A percentile compares a stretch with the other conserved stretches of the same genome.
Conservation (phyloP, 1,140 invertebrate species). For the Triops cancriformis region DNA sequence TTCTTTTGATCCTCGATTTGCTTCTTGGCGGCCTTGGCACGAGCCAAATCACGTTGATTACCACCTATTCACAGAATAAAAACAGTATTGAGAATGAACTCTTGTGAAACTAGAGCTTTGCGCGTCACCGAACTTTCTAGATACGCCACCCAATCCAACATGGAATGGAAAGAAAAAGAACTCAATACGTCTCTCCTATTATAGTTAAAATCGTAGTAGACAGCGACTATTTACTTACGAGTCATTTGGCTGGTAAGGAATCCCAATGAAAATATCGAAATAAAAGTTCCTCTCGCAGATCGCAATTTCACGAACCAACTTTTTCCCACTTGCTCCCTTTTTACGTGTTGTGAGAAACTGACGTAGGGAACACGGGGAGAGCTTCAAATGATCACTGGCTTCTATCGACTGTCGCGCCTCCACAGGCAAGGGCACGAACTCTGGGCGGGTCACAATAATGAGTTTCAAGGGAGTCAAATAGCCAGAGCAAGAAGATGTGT, state of each 20-base stretch:
- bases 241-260: not conserved
- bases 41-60: conserved; percentile 76
- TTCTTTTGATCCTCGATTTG: conserved; percentile 56
- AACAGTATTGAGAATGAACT: not conserved
- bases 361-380: too few species aligned
- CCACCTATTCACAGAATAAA: conserved; percentile 44
- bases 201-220: not conserved
- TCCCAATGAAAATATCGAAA: not conserved
- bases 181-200: too few species aligned
- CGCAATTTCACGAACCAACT: not conserved
- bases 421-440: too few species aligned
- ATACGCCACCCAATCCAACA: not conserved
- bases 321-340: too few species aligned
- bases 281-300: not conserved
- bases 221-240: not conserved
- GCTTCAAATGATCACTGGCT: too few species aligned
- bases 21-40: conserved; percentile 72
- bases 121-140: not conserved
- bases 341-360: too few species aligned
- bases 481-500: too few species aligned
- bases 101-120: not conserved
- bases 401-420: too few species aligned
- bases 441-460: too few species aligned
- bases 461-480: too few species aligned
- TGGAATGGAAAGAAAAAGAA: not conserved